Conservation (phyloP, 1,140 invertebrate species). For the Caerostris extrusa region DNA sequence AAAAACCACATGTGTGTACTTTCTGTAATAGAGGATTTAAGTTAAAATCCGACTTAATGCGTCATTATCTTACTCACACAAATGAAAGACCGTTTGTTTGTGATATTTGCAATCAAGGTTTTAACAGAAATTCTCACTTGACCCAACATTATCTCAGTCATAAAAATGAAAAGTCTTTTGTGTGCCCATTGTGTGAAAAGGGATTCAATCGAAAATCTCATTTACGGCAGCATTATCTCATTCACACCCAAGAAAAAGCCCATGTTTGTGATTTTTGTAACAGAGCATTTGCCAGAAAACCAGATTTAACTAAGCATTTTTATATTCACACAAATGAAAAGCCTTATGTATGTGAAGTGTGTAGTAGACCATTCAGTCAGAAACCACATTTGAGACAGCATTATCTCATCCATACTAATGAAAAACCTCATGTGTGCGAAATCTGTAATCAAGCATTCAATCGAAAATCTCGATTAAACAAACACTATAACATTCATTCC, state of each 20-base stretch:
- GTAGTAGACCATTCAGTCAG: conserved; percentile 84
- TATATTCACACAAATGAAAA: conserved; percentile 91
- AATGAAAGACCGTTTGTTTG: background rate
- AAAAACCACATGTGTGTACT: background rate
- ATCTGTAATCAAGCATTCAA: conserved; percentile 84
- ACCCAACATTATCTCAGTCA: conserved; percentile 1
- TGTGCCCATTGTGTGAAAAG: conserved; percentile 92
- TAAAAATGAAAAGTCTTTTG: conserved; percentile 89
- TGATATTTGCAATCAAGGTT: conserved; percentile 14
- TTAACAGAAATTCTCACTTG: background rate
- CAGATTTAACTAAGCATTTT: conserved; percentile 84
- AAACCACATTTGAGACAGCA: conserved; percentile 85
- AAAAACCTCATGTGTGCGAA: conserved; percentile 88
- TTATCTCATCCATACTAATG: conserved; percentile 87
- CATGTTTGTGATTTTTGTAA: conserved; percentile 84
- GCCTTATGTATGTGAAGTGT: conserved; percentile 83
- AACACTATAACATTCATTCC: conserved; percentile 96
- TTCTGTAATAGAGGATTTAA: conserved; percentile 9
- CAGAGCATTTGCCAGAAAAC: conserved; percentile 83
- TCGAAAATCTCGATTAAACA: conserved; percentile 91
- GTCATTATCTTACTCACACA: conserved; percentile 3
- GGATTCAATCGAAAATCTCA: conserved; percentile 79
- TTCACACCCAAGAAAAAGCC: conserved; percentile 88
- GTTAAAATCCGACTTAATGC: background rate
- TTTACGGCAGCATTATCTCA: conserved; percentile 86